Conservation (phyloP, 2,797 vertebrate species). For the Ara ararauna region DNA sequence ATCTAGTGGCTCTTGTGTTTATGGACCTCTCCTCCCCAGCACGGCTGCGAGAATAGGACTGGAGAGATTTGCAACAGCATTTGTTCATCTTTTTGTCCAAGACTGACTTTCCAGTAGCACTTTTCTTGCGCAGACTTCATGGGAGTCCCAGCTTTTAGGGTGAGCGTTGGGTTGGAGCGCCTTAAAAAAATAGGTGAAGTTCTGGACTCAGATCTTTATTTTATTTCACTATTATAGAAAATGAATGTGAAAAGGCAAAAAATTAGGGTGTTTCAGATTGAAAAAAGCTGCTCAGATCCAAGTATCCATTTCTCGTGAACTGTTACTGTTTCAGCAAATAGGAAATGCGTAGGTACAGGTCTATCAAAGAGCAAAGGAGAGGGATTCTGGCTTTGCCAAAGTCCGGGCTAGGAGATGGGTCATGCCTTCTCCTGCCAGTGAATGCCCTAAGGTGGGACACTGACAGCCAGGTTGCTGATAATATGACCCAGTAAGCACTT, state of each 20-base stretch:
- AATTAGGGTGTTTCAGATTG: neutral
- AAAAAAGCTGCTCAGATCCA: neutral
- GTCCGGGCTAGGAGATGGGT: neutral
- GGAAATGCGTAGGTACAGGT: neutral
- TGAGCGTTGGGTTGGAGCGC: neutral
- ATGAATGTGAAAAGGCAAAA: neutral
- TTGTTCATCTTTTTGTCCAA: neutral
- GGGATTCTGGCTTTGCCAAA: neutral
- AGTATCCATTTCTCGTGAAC: neutral
- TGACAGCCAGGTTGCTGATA: neutral
- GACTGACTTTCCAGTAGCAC: neutral
- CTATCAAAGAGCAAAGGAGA: neutral
- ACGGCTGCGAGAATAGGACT: rapidly evolving
- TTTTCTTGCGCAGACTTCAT: neutral
- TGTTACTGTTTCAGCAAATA: neutral
- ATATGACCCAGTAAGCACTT: neutral
- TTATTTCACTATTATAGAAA: neutral
- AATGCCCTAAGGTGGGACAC: neutral
- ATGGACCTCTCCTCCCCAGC: neutral
- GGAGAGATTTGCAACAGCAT: neutral
- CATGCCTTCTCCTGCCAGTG: neutral
- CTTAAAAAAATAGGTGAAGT: neutral
- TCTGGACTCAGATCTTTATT: neutral
- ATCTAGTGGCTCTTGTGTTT: slow-evolving; percentile 68
- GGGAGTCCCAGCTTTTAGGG: neutral